Evolutionary conservation across 2,797 vertebrate genomes (phyloP).

Genomic region (Margarornis squamiger): DNA sequence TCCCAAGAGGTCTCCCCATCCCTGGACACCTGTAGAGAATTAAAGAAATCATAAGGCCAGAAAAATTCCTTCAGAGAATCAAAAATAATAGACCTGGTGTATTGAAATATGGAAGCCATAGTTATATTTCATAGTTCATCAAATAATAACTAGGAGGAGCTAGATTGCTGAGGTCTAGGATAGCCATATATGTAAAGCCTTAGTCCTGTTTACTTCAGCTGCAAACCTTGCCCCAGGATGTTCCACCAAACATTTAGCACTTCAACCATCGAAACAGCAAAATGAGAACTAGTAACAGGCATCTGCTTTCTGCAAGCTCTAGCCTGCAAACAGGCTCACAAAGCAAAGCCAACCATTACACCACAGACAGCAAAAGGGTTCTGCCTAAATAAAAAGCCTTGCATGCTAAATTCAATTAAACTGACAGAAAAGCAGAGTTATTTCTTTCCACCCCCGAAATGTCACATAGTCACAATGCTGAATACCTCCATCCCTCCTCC

Average conservation of each 20-base stretch:
- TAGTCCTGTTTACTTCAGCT: neutral
- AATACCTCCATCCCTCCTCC: neutral
- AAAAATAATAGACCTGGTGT: neutral
- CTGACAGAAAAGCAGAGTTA: slow-evolving; percentile 12
- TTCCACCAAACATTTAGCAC: neutral
- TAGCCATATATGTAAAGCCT: neutral
- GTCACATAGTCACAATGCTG: neutral
- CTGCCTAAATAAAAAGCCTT: neutral
- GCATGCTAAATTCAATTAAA: neutral
- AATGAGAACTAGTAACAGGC: neutral
- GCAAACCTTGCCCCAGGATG: neutral
- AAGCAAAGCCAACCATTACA: neutral
- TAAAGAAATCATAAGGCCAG: neutral
- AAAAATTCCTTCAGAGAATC: neutral
- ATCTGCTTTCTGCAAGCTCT: neutral
- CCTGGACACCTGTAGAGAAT: neutral
- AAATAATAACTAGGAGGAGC: neutral
- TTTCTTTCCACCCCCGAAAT: slow-evolving; percentile 36
- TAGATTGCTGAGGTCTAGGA: neutral
- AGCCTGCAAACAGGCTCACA: neutral
- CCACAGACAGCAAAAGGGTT: neutral
- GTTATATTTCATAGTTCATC: neutral
- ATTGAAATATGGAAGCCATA: neutral
- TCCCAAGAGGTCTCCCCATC: neutral
- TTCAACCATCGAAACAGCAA: neutral